Evolutionary conservation across 2,888 invertebrate species (phyloP).

Genomic region (Nowickia ferox): DNA sequence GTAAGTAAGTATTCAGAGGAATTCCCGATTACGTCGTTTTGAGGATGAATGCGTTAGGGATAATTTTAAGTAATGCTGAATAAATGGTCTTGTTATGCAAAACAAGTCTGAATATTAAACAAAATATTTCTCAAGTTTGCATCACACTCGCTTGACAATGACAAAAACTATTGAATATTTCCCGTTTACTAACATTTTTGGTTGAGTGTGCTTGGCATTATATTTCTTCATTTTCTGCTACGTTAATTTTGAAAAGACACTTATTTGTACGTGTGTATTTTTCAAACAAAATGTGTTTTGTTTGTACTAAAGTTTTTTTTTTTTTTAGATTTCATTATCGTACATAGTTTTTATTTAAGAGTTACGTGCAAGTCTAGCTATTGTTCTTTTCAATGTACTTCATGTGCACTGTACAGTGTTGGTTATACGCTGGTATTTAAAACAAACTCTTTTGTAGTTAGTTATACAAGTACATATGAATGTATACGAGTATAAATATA

Average conservation of each 20-base stretch:
- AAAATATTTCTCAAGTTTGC: too few relatives aligned
- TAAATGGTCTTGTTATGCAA: too few relatives aligned
- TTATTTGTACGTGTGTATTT: slow-evolving; percentile 25
- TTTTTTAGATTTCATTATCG: slow-evolving; percentile 14
- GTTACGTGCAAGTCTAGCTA: slow-evolving; percentile 6
- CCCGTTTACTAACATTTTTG: not conserved
- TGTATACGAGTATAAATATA: too few relatives aligned
- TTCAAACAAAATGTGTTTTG: slow-evolving; percentile 31
- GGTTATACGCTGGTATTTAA: not conserved
- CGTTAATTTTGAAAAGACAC: slow-evolving; percentile 50
- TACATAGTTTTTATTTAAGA: not conserved
- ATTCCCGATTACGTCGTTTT: too few relatives aligned
- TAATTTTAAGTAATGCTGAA: too few relatives aligned
- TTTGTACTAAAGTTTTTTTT: slow-evolving; percentile 20
- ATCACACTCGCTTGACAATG: too few relatives aligned
- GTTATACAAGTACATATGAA: not conserved
- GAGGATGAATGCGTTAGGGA: too few relatives aligned
- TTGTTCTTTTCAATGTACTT: not conserved
- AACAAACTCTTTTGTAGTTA: not conserved
- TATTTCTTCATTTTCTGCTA: slow-evolving; percentile 42
- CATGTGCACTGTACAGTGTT: not conserved
- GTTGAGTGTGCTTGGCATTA: slow-evolving; percentile 22
- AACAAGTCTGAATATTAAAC: too few relatives aligned
- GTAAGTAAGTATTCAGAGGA: too few relatives aligned
- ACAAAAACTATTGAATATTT: not conserved